These are phyloP conservation scores for Cyaniris semiargus DNA, from an alignment of 2,888 invertebrate genomes.

Conservation along the genomic window DNA sequence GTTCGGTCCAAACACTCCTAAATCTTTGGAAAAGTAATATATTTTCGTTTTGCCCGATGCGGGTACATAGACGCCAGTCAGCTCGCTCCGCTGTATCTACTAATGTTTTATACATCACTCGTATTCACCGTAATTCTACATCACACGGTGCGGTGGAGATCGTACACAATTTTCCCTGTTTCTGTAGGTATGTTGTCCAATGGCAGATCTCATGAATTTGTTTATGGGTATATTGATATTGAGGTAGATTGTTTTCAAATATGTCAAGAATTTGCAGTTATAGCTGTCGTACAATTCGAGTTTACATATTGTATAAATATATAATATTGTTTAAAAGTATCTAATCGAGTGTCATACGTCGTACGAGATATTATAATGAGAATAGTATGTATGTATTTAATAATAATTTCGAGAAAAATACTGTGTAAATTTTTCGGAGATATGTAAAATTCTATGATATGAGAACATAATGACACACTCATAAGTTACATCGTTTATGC, in stretches of 20 bases:
- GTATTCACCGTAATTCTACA: conserved; percentile 49
- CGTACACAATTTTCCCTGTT: conserved; percentile 43
- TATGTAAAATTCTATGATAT: too few relatives aligned
- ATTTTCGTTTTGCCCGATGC: conserved; percentile 81
- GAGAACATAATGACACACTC: neutral
- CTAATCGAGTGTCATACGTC: too few relatives aligned
- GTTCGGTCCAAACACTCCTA: conserved; percentile 82
- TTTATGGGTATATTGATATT: neutral
- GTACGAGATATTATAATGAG: too few relatives aligned
- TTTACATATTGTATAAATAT: too few relatives aligned
- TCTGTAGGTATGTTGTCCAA: neutral
- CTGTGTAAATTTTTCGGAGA: too few relatives aligned
- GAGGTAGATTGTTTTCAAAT: too few relatives aligned
- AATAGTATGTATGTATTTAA: too few relatives aligned
- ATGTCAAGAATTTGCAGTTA: too few relatives aligned
- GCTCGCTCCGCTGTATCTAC: conserved; percentile 69
- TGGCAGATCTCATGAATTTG: neutral
- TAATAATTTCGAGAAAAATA: too few relatives aligned
- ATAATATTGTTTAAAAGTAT: too few relatives aligned
- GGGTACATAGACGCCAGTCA: conserved; percentile 70
- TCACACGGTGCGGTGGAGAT: conserved; percentile 57
- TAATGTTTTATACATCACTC: conserved; percentile 76
- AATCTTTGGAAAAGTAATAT: conserved; percentile 82
- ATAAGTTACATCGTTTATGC: neutral
- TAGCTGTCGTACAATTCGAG: too few relatives aligned